Evolutionary conservation across 35 echinoderm and acorn worm genomes (phyloP).

Genomic region (Eucidaris tribuloides): DNA sequence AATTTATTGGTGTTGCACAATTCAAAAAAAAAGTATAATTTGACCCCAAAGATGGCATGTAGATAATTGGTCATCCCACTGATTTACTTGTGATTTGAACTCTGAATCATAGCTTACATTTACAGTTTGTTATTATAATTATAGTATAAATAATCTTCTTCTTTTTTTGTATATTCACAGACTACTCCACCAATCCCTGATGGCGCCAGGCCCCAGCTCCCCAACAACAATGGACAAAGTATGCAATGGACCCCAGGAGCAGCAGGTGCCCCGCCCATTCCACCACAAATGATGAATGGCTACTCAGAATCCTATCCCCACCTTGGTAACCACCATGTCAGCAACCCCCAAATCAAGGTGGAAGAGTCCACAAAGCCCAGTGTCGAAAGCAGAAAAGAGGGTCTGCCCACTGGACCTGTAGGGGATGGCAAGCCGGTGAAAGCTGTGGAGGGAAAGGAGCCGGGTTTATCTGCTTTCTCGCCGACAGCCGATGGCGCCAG

Average conservation of each 20-base stretch:
- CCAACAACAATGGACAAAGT: not conserved
- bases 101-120: too few species aligned
- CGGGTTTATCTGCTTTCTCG: conserved; percentile 1
- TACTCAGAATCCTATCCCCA: conserved; percentile 3
- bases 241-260: conserved; percentile 2
- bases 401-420: not conserved
- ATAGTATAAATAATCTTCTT: too few species aligned
- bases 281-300: conserved; percentile 16
- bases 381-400: not conserved
- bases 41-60: too few species aligned
- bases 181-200: not conserved
- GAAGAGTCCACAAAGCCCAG: not conserved
- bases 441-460: conserved; percentile 1
- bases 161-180: too few species aligned
- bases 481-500: not conserved
- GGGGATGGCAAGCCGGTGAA: not conserved
- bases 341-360: not conserved
- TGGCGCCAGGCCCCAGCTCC: not conserved
- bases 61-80: too few species aligned
- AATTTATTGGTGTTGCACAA: too few species aligned
- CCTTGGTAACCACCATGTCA: not conserved
- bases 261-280: not conserved
- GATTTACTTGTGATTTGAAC: too few species aligned
- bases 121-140: too few species aligned
- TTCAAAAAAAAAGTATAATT: too few species aligned